Base-by-base conservation (phyloP, 2,797 vertebrate genomes). In the Podarcis siculus region DNA sequence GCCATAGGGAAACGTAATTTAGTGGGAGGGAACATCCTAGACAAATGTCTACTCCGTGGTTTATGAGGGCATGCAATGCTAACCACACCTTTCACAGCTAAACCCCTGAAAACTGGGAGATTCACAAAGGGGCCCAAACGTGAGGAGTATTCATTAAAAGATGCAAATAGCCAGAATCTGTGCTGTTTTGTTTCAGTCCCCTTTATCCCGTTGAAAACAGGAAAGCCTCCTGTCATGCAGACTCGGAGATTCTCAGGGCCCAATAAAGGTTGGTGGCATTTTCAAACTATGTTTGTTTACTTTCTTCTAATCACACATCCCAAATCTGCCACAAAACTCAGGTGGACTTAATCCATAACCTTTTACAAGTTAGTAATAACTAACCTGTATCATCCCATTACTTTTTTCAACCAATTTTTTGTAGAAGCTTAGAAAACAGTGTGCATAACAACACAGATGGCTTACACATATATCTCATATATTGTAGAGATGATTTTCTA, bases 221-320 rank as follows among this genome's bases (percentile, higher is more conserved):
- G 94, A 96, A 96, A 96, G 94, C 94, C 95, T 96, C 95, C 95
- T 96, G 94, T 96, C 94, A 96, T 45, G 91, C 95, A 94, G 94
- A 92, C 94, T 96, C 92, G 55, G 85, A 91, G 95, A 96, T 97
- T 96, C 95, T 96, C 93, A 89, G 93, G 89, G 85, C 91, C 95
- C 89, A 82, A 89, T 95, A 96, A 96, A 96, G 95, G 94, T 97
- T 96, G 94, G 92, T 96, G 96, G 96, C 95, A 96, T 96, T 96
- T 97, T 96, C 95, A 95, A 95, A 96, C 94, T 95, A 93, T 95
- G 94, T 97, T 96, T 96, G 95, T 96, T 96, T 96, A 96, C 95
- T 95, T 97, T 96, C 95, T 95, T 96, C 94, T 96, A 95, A 96
- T 96, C 94, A 95, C 94, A 95, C 95, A 94, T 94, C 87, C 93